A percentile compares a stretch with the other conserved stretches of the same genome.
Conservation (phyloP, 2,113 vertebrate genomes). For the Zosterops pallidus region DNA sequence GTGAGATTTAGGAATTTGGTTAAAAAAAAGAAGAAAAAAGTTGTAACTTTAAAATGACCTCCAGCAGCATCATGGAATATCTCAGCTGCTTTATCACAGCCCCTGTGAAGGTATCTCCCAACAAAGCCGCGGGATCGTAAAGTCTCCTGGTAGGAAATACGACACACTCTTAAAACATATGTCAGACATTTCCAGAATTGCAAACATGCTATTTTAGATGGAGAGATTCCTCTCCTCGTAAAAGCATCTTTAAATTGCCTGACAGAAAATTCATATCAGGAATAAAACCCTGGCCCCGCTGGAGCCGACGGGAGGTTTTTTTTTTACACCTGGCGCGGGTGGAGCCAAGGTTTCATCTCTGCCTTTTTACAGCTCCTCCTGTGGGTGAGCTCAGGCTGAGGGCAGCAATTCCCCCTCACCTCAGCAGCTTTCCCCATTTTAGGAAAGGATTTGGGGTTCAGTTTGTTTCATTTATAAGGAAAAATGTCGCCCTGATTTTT, state of each 20-base stretch:
- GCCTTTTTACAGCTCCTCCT: background rate
- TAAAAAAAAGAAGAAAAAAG: background rate
- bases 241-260: slow-evolving; percentile 55
- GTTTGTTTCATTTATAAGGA: background rate
- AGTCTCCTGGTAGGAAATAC: slow-evolving; percentile 47
- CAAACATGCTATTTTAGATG: slow-evolving; percentile 54
- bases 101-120: background rate
- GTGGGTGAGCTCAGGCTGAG: background rate
- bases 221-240: slow-evolving; percentile 18
- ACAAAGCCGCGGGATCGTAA: background rate
- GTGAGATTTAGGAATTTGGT: background rate
- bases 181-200: slow-evolving; percentile 46
- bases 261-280: slow-evolving; percentile 50
- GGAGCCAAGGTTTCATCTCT: background rate
- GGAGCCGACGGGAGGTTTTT: background rate
- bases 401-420: background rate
- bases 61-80: background rate
- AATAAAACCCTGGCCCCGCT: slow-evolving; percentile 9
- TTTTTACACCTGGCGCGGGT: background rate
- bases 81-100: slow-evolving; percentile 26
- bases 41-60: slow-evolving; percentile 55
- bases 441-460: background rate
- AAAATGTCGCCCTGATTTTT: background rate
- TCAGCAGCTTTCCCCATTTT: background rate
- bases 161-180: slow-evolving; percentile 61